Base-by-base conservation (phyloP, 1,140 invertebrate species). In the Drosophila rhopaloa region DNA sequence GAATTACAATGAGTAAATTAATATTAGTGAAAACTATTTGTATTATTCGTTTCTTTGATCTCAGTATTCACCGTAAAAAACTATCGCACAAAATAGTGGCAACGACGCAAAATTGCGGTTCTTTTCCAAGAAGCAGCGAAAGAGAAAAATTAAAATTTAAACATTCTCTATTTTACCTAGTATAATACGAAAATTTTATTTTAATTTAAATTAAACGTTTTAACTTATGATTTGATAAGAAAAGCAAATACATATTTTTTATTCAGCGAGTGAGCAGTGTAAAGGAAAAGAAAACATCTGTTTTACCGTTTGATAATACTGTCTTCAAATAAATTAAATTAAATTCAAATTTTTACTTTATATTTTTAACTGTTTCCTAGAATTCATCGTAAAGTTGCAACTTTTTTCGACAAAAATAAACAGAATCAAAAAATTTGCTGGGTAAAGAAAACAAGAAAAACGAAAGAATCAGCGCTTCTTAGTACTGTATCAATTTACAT, bases 81-180 rank as follows among this genome's bases (percentile, higher is more conserved):
- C 29, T 32, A 32, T 32, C 29, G 29, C 29, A 11, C 0, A 19
- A 10, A 7, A 35, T 9, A 19, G 11, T 65, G 44, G 44, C 43
- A 62, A 9, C 35, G 2, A 27, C 8, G n/a, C 10, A 1, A 41
- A 8, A 47, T 41, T 41, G 46, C 63, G 24, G 63, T 43, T 38
- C 10, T 41, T 67, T 65, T 63, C 24, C 1, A 62, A 62, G 13
- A 46, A 14, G 7, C 2, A 13, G 24, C 16, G 35, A 44, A 61
- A 46, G n/a, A 19, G 4, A 58, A 41, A n/a, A 5, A 40, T 40
- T 4, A 4, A 16, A 5, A 9, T 32, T 8, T 32, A 7, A 32
- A 6, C 29, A 8, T 32, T 32, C 0, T 8, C 6, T 32, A 2
- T 32, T 32, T 24, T 24, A 24, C 24, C 24, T 24, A 24, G 1